Percentiles rank a stretch among this genome's conserved stretches.
These are phyloP conservation scores for Epistrophe grossulariae DNA, from an alignment of 2,888 invertebrate genomes.

Conservation along the genomic window DNA sequence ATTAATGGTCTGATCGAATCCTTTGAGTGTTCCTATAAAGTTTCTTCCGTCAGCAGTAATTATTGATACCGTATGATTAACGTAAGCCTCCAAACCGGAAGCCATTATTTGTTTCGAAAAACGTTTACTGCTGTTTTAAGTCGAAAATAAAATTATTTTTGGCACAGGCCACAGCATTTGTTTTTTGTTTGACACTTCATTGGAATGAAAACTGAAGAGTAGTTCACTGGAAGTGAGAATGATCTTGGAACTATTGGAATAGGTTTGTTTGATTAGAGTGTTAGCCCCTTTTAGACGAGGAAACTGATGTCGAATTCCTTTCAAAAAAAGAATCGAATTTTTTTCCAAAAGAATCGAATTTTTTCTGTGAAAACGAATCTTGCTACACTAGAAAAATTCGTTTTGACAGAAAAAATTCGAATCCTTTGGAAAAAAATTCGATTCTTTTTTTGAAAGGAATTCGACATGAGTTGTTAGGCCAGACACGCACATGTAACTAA, in stretches of 20 bases:
- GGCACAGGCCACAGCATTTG: not conserved
- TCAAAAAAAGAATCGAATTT: no score
- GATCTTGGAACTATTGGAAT: not conserved
- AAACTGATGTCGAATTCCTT: no score
- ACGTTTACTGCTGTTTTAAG: not conserved
- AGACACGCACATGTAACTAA: no score
- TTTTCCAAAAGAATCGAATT: no score
- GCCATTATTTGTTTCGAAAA: conserved; percentile 86
- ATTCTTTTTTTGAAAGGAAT: no score
- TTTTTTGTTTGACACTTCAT: conserved; percentile 22
- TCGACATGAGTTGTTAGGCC: no score
- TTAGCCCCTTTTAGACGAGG: no score
- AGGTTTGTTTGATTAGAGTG: not conserved
- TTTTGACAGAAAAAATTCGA: no score
- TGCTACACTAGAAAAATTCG: no score
- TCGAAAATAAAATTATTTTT: conserved; percentile 11
- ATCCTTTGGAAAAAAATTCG: no score
- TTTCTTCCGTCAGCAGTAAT: conserved; percentile 98
- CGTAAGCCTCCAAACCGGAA: conserved; percentile 93
- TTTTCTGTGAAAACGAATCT: no score
- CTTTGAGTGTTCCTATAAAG: conserved; percentile 98
- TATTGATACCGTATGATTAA: conserved; percentile 96
- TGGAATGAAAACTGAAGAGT: not conserved
- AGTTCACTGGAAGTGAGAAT: not conserved
- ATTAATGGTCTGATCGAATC: conserved; percentile 99